Base-by-base conservation (phyloP, 2,113 vertebrate species). In the Herpetotheres cachinnans region DNA sequence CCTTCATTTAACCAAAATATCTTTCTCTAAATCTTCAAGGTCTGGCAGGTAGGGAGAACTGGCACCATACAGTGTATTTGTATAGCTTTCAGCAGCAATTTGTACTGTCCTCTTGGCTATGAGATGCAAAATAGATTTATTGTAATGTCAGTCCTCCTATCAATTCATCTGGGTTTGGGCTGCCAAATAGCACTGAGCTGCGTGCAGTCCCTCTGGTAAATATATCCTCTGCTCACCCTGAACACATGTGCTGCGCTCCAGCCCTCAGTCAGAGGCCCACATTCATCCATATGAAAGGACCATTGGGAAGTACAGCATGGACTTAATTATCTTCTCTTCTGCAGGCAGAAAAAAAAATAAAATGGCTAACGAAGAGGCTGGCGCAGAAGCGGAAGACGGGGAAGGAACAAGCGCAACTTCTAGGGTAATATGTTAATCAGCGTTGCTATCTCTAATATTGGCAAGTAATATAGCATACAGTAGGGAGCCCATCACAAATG, bases 381-480 rank as follows among this genome's bases (percentile, higher is more conserved):
- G 10, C 0, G 2, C 10, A 22, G 79, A 54, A 79, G 40, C 1
- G 9, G 71, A 44, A 24, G 49, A 13, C 0, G 3, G 17, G 17
- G 27, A 76, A 63, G 74, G 58, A 79, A 1, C 21, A 17, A 24
- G 19, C 3, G 1, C 14, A 11, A 0, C 54, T 76, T 72, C 52
- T 4, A 16, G 14, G 56, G 58, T 72, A 71, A n/a, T 3, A 0
- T 11, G 19, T 25, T 24, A 32, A 10, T 25, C 11, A 1, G 0
- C 12, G 19, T 22, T 36, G 25, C 12, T 29, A 0, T n/a, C 32
- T 50, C 14, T 34, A 8, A 20, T 8, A 3, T 5, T 9, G 59
- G 27, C 7, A 9, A 18, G 25, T 8, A 7, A 14, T 3, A 3
- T 0, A 2, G 78, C 12, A 4, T 20, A 7, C 13, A 4, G 32